Base-by-base conservation (phyloP, 1,140 invertebrate species). In the Psilanteris sp. region DNA sequence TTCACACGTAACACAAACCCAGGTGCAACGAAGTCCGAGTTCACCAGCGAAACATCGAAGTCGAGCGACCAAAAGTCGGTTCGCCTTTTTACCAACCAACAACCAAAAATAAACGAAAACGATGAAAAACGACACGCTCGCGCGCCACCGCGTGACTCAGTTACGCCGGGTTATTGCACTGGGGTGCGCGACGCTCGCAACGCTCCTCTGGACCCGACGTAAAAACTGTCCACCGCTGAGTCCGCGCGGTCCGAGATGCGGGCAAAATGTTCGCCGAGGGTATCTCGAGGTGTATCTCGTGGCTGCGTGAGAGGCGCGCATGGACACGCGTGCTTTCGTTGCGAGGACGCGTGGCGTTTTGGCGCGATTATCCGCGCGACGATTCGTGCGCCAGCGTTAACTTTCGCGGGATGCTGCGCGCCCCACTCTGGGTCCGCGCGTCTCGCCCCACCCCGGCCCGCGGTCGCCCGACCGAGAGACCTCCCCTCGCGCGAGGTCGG, bases 261-360 rank as follows among this genome's bases (percentile, higher is more conserved):
- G n/a, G n/a, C n/a, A n/a, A n/a, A n/a, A n/a, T n/a, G n/a, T n/a
- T n/a, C n/a, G n/a, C n/a, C n/a, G n/a, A n/a, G n/a, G n/a, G n/a
- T n/a, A n/a, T n/a, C n/a, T n/a, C n/a, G n/a, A n/a, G n/a, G n/a
- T n/a, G 2, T 22, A 22, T 26, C 52, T 57, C 66, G 66, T 55
- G 54, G 11, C 26, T 6, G 6, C 44, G 37, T 26, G 0, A 24
- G 34, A 29, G 46, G 61, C 61, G 41, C 55, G 43, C 71, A 16
- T 52, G 7, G 18, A 64, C 62, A 54, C 68, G 76, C 62, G 75
- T 78, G 76, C 66, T 74, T 57, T 62, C 76, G 64, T 36, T 61
- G 41, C 57, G 70, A 34, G 27, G 67, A 73, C 75, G 75, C 75
- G 75, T 73, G 75, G 75, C 68, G 75, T 68, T 78, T 78, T 78